Base-by-base conservation (phyloP, 2,888 invertebrate genomes). In the Tiliacea aurago region DNA sequence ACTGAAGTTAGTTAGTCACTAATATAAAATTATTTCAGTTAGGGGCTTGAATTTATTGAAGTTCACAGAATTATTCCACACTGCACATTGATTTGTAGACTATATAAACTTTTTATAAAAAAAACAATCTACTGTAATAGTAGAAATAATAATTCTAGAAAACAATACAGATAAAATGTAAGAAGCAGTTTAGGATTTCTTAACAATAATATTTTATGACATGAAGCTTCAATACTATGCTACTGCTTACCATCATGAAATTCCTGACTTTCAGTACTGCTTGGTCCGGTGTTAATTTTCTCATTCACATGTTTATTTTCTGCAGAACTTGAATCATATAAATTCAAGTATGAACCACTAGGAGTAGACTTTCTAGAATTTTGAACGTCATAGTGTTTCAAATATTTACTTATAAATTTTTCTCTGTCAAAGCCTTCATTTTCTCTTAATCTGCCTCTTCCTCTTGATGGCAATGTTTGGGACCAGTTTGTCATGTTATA, bases 381-480 rank as follows among this genome's bases (percentile, higher is more conserved):
- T 81, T 94, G 92, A 75, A 86, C 85, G 83, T 95, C 95, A 91
- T 94, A 93, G 84, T 89, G 93, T 87, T 92, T 94, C 76, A 94
- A 90, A 87, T 92, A 95, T 77, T 92, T 90, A 84, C 91, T 94
- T 77, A 95, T 90, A 88, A 94, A 95, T 80, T 95, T 96, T 69
- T 96, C 95, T 87, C 93, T 93, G 86, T 96, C 96, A 93, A 96
- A 94, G 55, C 91, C 88, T 75, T 97, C 97, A 88, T 97, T 96
- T 37, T 97, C 96, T 83, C 96, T 94, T 66, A 97, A 92, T 74
- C 97, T 95, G 20, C 97, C 97, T 84, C 98, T 95, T 45, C 97
- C 98, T 86, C 97, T 94, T 66, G 97, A 96, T 49, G 97, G 97
- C 80, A 97, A 91, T 20, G 98, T 98, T 87, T 97, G 97, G 23